Evolutionary conservation across 1,140 invertebrate genomes (phyloP), one percentile per base, ranked within the genome.

Genomic region (Paramacrobiotus metropolitanus): DNA sequence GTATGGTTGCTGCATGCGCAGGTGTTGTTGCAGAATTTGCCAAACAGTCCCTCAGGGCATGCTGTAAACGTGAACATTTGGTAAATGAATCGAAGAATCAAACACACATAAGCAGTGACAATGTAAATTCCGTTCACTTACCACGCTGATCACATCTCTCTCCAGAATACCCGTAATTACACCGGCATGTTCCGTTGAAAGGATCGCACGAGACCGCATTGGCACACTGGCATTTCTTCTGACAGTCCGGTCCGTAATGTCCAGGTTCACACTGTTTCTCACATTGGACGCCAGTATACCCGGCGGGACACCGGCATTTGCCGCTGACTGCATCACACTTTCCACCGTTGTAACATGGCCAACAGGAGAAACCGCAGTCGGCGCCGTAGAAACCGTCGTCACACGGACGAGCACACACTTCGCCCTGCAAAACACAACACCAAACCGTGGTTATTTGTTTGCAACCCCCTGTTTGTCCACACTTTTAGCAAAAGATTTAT

Each of bases 161-260:
- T 0, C 70, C 66, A 29, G 65, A 65, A 70, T 71, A 77, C 64
- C 82, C 81, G 1, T 86, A 78, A 1, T 82, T 77, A 72, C 90
- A 95, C 2, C 83, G 76, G 67, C 87, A 92, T 20, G 78, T 81
- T 61, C 90, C 90, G 70, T 85, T 83, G 2, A 84, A 69, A 0
- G 86, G 83, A 59, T 87, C 83, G 72, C 90, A 95, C 66, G 82
- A 82, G n/a, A 84, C 88, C 65, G 82, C 84, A 70, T 93, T 90
- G 68, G 83, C 78, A 70, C 90, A 94, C 44, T 81, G 75, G 70
- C 90, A 94, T 9, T 72, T 73, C 34, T 80, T 73, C 44, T 80
- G 77, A 70, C 91, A 96, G 21, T 80, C 81, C 64, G 82, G 77
- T 2, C 91, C 90, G 71, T 80, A 95, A 24, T 77, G 87, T 2